These are phyloP conservation scores for Pemphredon lugubris DNA, from an alignment of 2,888 invertebrate genomes.

Conservation along the genomic window DNA sequence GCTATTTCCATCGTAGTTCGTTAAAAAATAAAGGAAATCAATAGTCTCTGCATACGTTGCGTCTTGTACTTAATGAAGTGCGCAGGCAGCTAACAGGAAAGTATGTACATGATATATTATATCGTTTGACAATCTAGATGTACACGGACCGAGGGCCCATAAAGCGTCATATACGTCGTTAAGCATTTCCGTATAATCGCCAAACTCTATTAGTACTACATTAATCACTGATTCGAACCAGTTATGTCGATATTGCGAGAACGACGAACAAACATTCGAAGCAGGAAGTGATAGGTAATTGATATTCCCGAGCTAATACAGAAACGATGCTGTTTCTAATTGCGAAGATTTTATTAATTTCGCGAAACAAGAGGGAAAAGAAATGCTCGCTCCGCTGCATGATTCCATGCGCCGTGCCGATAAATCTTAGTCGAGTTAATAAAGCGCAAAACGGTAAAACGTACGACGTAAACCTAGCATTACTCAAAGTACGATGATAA, in stretches of 20 bases:
- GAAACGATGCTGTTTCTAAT: too few relatives aligned
- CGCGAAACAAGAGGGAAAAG: too few relatives aligned
- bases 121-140: constrained; percentile 16
- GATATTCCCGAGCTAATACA: neutral
- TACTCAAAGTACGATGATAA: too few relatives aligned
- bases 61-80: constrained; percentile 1
- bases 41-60: constrained; percentile 2
- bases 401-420: too few relatives aligned
- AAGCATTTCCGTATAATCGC: neutral
- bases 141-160: constrained; percentile 11
- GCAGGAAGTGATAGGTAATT: neutral
- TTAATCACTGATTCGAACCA: neutral
- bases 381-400: too few relatives aligned
- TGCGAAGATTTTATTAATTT: too few relatives aligned
- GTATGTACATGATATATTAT: neutral
- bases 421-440: too few relatives aligned
- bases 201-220: neutral
- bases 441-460: too few relatives aligned
- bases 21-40: constrained; percentile 28
- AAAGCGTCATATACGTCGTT: neutral
- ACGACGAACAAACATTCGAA: neutral
- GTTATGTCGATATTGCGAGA: neutral
- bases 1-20: constrained; percentile 23
- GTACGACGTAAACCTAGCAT: too few relatives aligned
- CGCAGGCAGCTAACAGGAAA: constrained; percentile 1